phyloP scores from a whole-genome alignment of 1,140 invertebrate species.

The Meloidogyne exigua region DNA sequence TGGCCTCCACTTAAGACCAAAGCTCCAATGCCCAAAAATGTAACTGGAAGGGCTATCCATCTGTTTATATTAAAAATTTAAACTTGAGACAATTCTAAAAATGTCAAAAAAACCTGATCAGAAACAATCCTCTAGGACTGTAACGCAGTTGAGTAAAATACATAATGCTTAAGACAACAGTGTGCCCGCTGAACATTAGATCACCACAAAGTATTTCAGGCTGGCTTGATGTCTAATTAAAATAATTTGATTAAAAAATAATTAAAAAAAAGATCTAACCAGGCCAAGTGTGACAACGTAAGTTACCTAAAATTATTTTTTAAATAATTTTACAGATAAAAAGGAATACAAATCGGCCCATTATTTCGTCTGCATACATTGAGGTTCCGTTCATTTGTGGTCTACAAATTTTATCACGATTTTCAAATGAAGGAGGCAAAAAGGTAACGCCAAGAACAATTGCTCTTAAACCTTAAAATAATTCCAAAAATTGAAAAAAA shows the following conservation, averaged over 20 bases:
- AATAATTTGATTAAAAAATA: neutral
- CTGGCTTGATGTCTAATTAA: slow-evolving; percentile 56
- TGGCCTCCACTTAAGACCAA: slow-evolving; percentile 62
- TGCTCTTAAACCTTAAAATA: slow-evolving; percentile 42
- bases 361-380: slow-evolving; percentile 57
- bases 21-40: slow-evolving; percentile 59
- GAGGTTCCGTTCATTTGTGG: slow-evolving; percentile 60
- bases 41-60: slow-evolving; percentile 60
- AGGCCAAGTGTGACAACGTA: slow-evolving; percentile 63
- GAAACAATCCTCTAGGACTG: slow-evolving; percentile 56
- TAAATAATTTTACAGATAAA: neutral
- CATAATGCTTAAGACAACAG: slow-evolving; percentile 62
- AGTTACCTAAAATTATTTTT: slow-evolving; percentile 40
- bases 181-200: slow-evolving; percentile 61
- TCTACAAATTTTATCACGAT: slow-evolving; percentile 60
- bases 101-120: slow-evolving; percentile 39
- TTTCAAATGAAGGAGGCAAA: slow-evolving; percentile 58
- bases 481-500: slow-evolving; percentile 21
- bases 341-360: slow-evolving; percentile 40
- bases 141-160: slow-evolving; percentile 63
- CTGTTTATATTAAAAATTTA: no score
- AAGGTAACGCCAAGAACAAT: slow-evolving; percentile 61
- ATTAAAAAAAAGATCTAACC: neutral
- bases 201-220: slow-evolving; percentile 62
- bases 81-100: no score